Conservation (phyloP, 1,140 invertebrate species). For the Maconellicoccus hirsutus region DNA sequence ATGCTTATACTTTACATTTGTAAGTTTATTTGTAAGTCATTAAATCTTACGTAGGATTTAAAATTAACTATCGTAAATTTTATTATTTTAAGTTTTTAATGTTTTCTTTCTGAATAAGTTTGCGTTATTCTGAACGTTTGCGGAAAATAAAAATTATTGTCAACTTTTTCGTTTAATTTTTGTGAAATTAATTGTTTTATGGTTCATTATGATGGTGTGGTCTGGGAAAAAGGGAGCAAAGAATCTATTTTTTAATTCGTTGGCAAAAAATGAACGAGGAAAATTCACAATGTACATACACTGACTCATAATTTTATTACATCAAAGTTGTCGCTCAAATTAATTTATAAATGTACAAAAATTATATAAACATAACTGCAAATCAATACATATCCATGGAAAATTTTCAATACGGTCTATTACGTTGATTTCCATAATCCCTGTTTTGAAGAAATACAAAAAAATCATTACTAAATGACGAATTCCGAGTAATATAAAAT, state of each 20-base stretch:
- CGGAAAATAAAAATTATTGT: neutral
- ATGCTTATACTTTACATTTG: neutral
- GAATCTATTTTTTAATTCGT: too few relatives aligned
- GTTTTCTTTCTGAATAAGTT: neutral
- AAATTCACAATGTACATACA: too few relatives aligned
- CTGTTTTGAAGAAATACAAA: neutral
- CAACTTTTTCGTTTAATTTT: neutral
- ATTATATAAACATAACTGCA: neutral
- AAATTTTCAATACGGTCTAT: slow-evolving; percentile 8
- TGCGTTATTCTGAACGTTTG: neutral
- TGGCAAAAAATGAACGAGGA: too few relatives aligned
- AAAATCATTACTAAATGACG: neutral
- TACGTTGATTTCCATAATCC: neutral
- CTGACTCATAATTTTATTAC: neutral
- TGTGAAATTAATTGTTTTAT: too few relatives aligned
- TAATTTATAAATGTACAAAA: slow-evolving; percentile 14
- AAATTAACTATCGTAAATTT: neutral
- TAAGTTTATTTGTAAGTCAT: neutral
- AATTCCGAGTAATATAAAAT: neutral
- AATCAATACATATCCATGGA: neutral
- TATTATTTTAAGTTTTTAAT: neutral
- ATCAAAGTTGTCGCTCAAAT: neutral
- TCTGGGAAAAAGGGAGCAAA: too few relatives aligned
- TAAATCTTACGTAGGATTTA: neutral
- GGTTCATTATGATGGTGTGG: too few relatives aligned